Evolutionary conservation across 2,113 vertebrate genomes (phyloP).

Genomic region (Amphiprion ocellaris): DNA sequence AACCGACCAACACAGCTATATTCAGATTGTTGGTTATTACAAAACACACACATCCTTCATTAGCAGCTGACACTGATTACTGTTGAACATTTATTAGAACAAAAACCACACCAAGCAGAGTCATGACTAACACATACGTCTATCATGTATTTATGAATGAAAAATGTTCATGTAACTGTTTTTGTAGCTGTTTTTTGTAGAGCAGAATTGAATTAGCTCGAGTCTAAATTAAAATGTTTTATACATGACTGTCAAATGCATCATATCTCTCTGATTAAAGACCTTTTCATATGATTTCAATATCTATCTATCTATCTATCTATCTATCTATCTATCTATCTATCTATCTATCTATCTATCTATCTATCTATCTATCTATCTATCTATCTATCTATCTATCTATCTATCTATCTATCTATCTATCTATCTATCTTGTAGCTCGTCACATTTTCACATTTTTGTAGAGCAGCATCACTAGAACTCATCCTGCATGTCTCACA

Average conservation of each 20-base stretch:
- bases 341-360: neutral
- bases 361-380: too few relatives aligned
- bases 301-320: neutral
- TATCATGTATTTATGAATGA: neutral
- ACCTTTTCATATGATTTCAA: neutral
- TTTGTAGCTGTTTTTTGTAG: neutral
- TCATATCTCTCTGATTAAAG: neutral
- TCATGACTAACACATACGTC: neutral
- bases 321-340: constrained; percentile 39
- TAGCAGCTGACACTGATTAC: too few relatives aligned
- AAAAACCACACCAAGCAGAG: neutral
- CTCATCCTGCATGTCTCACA: constrained; percentile 32
- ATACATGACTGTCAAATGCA: neutral
- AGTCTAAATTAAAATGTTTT: neutral
- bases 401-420: too few relatives aligned
- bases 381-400: too few relatives aligned
- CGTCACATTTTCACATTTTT: neutral
- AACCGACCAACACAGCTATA: neutral
- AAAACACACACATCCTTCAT: neutral
- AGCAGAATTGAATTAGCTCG: neutral
- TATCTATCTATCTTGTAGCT: too few relatives aligned
- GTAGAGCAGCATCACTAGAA: neutral
- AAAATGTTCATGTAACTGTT: neutral
- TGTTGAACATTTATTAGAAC: neutral
- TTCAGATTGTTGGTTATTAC: neutral